Evolutionary conservation across 2,113 vertebrate genomes (phyloP), one percentile per base, ranked within the genome.

Genomic region (Osmerus mordax): DNA sequence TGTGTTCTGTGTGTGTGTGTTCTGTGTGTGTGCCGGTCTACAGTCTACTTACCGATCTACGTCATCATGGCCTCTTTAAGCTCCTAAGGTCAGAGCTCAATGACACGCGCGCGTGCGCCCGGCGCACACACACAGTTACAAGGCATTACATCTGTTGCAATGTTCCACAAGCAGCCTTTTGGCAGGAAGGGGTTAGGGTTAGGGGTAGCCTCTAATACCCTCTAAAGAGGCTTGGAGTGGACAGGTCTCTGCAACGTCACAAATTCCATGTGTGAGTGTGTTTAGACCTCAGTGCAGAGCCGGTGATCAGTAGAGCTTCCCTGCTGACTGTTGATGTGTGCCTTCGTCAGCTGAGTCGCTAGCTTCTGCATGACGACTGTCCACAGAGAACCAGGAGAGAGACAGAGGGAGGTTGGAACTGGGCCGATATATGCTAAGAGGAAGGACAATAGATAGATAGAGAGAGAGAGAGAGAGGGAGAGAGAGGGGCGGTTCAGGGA

Each of bases 191-290:
- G 14, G 64, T 18, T n/a, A n/a, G n/a, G n/a, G n/a, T n/a, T n/a
- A 55, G 71, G 72, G 14, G 64, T 18, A 69, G 18, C 73, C 70
- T 81, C 54, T 88, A 89, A 89, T 89, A 51, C 86, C 78, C 70
- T 76, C 71, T 76, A 77, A 89, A 82, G 80, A 86, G 54, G 80
- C 78, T 81, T 75, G 63, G 72, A 71, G 77, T 2, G 63, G 56
- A 54, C 58, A 3, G 70, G 63, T 73, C 59, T 18, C 3, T 58
- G 70, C 67, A 18, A 21, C 36, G 25, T 32, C 53, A 58, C 53
- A 72, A 69, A 61, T 78, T 51, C 19, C 51, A 12, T 70, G 52
- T 69, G n/a, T 75, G 23, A 65, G 70, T 64, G 58, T 51, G 63
- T 63, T 67, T 23, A 19, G 32, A 1, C 62, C n/a, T 54, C 55